Evolutionary conservation across 2,797 vertebrate species (phyloP), one percentile per base, ranked within the genome.

Genomic region (Salarias fasciatus): DNA sequence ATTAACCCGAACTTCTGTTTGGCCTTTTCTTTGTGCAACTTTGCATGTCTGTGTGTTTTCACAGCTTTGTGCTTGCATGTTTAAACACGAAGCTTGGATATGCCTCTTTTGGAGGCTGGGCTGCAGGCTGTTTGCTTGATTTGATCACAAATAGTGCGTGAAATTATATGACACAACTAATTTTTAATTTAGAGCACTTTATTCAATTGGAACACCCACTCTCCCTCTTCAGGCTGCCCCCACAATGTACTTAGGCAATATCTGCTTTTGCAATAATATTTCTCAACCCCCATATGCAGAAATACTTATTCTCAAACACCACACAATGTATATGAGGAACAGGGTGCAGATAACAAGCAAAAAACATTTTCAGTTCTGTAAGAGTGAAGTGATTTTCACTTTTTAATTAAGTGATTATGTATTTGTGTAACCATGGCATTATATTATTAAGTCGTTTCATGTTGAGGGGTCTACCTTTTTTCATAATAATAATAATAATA

Each of bases 61-160:
- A 48, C n/a, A 55, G 42, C 57, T 43, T 38, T 24, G 13, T 43
- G n/a, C 30, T 72, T 50, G 29, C 53, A 69, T 65, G 46, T 75
- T 59, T 41, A 58, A 60, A 41, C 69, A 44, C 61, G 62, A 71
- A 62, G 47, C 65, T 52, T 56, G 41, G 33, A 54, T 75, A 53
- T 79, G 69, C 54, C 8, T 51, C 3, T 54, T 73, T 80, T 59
- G 5, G 54, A 63, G 68, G 82, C 71, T 65, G 64, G 71, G 66
- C 53, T 75, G 36, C 48, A 8, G 82, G 78, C 73, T 83, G 31
- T 81, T 79, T 80, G 80, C 81, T 82, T 85, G 85, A 85, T 84
- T 89, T 87, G 64, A 84, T 87, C 83, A 76, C 80, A 90, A 89
- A 89, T 89, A 86, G 80, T 62, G 80, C 84, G 81, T 89, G 83